Base-by-base conservation (phyloP, 2,113 vertebrate species). In the Daubentonia madagascariensis region DNA sequence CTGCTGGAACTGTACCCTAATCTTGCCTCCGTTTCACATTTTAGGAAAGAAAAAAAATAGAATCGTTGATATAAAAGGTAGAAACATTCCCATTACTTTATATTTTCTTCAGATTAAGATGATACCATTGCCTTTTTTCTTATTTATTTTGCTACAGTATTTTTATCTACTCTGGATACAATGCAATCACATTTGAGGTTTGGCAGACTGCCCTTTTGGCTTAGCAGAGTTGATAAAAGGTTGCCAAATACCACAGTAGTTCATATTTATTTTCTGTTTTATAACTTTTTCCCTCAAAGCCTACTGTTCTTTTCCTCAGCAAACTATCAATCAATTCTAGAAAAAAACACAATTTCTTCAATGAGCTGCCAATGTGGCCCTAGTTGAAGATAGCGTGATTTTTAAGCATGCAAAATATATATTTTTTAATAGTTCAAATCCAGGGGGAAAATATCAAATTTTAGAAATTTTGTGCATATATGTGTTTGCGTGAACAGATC, bases 131-230 rank as follows among this genome's bases (percentile, higher is more conserved):
- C 35, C 50, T 96, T 97, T 32, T 67, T 81, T 25, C 70, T 76
- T 93, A 90, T 80, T 97, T 98, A 84, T 96, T 97, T 97, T 94
- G 78, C 70, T 90, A 48, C 61, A 65, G 85, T 90, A 94, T 96
- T 97, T 97, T 97, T 95, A 79, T 93, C 92, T 76, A 85, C 85
- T 96, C 87, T 96, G 94, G 93, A 97, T 93, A 96, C 88, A 97
- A 97, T 85, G 85, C 91, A 96, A 94, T 98, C 70, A 87, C 91
- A 95, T 96, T 94, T 98, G 98, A 97, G 96, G 97, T 97, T 97
- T 98, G 98, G 98, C 98, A 97, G 97, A 52, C 92, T 97, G 98
- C 97, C 98, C 96, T 98, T 96, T 97, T 98, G 98, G 97, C 97
- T 97, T 96, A 95, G 90, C 72, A 92, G 90, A 95, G 97, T 97